phyloP scores from a whole-genome alignment of 2,888 invertebrate species.

The Spodoptera littoralis region DNA sequence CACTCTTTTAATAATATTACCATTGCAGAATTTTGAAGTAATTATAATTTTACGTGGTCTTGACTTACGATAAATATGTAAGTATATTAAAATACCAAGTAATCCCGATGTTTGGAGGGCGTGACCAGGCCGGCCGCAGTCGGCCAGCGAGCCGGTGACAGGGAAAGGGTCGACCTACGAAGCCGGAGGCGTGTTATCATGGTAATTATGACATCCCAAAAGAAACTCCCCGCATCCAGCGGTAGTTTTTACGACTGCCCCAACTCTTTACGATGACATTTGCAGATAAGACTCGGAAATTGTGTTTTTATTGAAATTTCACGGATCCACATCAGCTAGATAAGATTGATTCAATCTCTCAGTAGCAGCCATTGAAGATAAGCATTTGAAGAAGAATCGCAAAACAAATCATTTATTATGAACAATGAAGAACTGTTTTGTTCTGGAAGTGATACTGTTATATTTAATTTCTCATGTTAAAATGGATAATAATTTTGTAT shows the following conservation, averaged over 20 bases:
- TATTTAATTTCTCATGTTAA: neutral
- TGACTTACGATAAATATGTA: slow-evolving; percentile 25
- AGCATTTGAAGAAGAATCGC: neutral
- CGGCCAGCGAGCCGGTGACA: slow-evolving; percentile 58
- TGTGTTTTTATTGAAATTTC: slow-evolving; percentile 62
- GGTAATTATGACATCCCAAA: slow-evolving; percentile 72
- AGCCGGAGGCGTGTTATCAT: slow-evolving; percentile 65
- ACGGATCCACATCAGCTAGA: slow-evolving; percentile 48
- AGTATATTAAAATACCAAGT: slow-evolving; percentile 50
- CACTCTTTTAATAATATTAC: neutral
- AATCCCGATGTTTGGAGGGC: slow-evolving; percentile 58
- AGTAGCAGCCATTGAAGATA: slow-evolving; percentile 45
- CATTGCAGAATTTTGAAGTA: neutral
- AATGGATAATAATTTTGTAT: slow-evolving; percentile 41
- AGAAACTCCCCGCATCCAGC: slow-evolving; percentile 58
- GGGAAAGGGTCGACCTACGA: slow-evolving; percentile 71
- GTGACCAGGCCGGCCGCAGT: slow-evolving; percentile 57
- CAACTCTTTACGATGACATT: slow-evolving; percentile 47
- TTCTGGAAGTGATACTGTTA: slow-evolving; percentile 27
- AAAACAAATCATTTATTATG: slow-evolving; percentile 1
- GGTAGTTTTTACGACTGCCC: slow-evolving; percentile 59
- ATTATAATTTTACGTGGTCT: slow-evolving; percentile 18
- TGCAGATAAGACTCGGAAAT: slow-evolving; percentile 49
- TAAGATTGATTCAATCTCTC: slow-evolving; percentile 42
- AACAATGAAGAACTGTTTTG: slow-evolving; percentile 45